Percentiles rank a stretch among this genome's conserved stretches.
Evolutionary conservation across 2,888 invertebrate genomes (phyloP).

Genomic region (Apotomis turbidana): DNA sequence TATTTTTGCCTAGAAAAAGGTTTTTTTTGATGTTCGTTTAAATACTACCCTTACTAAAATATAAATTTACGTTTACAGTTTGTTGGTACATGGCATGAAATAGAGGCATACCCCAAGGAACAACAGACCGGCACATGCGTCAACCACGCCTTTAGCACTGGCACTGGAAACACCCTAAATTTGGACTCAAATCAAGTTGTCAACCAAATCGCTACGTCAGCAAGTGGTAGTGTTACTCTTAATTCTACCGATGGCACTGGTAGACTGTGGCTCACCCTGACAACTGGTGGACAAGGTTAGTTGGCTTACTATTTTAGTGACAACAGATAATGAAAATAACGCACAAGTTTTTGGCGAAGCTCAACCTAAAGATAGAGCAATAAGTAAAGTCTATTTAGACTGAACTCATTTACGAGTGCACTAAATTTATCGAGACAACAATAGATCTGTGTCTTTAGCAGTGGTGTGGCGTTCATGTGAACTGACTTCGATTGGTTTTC

Average conservation of each 20-base stretch:
- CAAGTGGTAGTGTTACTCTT: conserved; percentile 14
- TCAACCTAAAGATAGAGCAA: too few relatives aligned
- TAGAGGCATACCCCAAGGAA: conserved; percentile 67
- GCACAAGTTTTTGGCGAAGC: too few relatives aligned
- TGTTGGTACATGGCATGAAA: conserved; percentile 84
- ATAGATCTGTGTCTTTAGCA: too few relatives aligned
- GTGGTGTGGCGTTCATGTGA: too few relatives aligned
- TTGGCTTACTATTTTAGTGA: too few relatives aligned
- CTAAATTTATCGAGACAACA: too few relatives aligned
- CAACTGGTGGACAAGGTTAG: conserved; percentile 19
- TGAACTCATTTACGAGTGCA: too few relatives aligned
- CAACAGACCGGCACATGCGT: conserved; percentile 69
- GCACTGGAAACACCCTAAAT: conserved; percentile 30
- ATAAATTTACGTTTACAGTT: conserved; percentile 59
- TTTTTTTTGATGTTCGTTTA: too few relatives aligned
- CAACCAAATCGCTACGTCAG: conserved; percentile 46
- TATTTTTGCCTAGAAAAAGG: too few relatives aligned
- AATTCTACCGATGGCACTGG: conserved; percentile 21
- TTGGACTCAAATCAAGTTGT: conserved; percentile 50
- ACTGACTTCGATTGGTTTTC: too few relatives aligned
- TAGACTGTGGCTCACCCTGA: conserved; percentile 40
- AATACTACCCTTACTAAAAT: background rate
- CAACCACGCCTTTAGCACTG: conserved; percentile 12
- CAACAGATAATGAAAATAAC: too few relatives aligned
- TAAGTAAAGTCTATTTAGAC: too few relatives aligned